Conservation (phyloP, 2,797 vertebrate genomes). For the Tenualosa ilisha region DNA sequence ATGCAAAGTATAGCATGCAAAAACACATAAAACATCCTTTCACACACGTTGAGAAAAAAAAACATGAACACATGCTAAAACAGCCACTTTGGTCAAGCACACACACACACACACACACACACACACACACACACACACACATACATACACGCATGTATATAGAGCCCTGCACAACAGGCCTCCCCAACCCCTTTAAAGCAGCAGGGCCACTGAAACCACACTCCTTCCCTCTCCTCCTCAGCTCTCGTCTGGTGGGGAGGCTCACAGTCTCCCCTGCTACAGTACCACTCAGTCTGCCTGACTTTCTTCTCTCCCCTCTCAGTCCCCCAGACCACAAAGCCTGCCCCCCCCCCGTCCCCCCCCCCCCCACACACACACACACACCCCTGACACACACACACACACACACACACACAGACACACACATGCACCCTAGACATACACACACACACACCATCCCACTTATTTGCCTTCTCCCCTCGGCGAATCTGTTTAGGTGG, state of each 20-base stretch:
- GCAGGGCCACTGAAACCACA: no score
- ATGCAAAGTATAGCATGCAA: background rate
- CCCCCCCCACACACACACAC: no score
- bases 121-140: no score
- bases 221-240: background rate
- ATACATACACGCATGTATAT: background rate
- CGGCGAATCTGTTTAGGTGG: conserved; percentile 47
- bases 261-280: no score
- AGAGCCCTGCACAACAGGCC: background rate
- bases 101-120: no score
- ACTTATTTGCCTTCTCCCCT: background rate
- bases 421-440: background rate
- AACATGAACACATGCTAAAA: background rate
- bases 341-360: background rate
- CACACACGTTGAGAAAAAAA: background rate
- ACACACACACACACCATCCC: background rate
- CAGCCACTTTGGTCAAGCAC: background rate
- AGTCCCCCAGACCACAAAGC: conserved; percentile 6
- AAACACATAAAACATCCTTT: background rate
- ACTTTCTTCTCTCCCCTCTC: background rate
- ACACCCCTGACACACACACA: background rate
- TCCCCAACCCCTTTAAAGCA: no score
- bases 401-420: background rate
- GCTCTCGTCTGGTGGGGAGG: background rate
- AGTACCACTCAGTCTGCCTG: no score